Conservation (phyloP, 2,797 vertebrate species). For the Crax fasciolata region DNA sequence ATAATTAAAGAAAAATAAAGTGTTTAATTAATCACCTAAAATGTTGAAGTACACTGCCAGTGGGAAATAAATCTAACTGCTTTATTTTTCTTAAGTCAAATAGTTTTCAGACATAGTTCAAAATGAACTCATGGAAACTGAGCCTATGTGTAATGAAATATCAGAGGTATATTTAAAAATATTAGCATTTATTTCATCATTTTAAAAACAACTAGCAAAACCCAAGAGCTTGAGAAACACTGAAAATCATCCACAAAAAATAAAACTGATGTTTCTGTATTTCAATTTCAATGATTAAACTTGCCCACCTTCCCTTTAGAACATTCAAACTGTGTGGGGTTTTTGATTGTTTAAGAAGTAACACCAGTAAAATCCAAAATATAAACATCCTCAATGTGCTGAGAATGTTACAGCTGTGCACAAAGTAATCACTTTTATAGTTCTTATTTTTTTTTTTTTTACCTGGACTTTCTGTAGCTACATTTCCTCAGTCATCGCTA, state of each 20-base stretch:
- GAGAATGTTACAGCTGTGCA: not conserved
- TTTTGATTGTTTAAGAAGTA: not conserved
- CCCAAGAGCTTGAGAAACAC: not conserved
- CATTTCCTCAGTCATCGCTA: not conserved
- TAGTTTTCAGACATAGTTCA: not conserved
- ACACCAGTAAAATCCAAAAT: not conserved
- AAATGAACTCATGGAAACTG: not conserved
- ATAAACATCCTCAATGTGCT: not conserved
- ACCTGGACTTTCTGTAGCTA: not conserved
- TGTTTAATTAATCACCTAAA: constrained; percentile 25
- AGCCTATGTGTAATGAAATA: not conserved
- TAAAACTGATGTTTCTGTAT: not conserved
- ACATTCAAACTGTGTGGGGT: not conserved
- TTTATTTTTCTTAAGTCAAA: constrained; percentile 9
- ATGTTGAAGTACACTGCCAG: not conserved
- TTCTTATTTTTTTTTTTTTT: not conserved
- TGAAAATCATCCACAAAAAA: not conserved
- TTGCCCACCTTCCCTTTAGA: not conserved
- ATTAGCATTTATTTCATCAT: not conserved
- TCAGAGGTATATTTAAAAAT: not conserved
- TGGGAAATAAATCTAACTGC: constrained; percentile 4
- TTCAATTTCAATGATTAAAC: not conserved
- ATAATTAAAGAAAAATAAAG: constrained; percentile 41
- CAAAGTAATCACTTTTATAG: not conserved
- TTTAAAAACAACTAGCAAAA: not conserved